Percentiles rank a stretch among this genome's conserved stretches.
phyloP scores from a whole-genome alignment of 2,113 vertebrate genomes.

The Perca flavescens region DNA sequence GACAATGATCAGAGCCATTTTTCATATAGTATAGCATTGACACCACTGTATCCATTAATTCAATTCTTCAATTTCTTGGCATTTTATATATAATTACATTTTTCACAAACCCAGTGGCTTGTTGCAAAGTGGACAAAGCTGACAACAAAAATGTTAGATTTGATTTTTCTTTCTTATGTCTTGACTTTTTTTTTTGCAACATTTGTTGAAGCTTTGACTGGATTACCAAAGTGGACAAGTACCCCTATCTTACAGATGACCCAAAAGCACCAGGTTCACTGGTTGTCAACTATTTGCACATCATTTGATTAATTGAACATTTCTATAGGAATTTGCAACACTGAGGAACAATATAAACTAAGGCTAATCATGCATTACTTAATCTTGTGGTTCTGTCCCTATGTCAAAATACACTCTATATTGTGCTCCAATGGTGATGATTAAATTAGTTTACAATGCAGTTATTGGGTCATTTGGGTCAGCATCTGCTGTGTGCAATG shows the following conservation, averaged over 20 bases:
- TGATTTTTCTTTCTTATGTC: too few relatives aligned
- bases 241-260: not conserved
- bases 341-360: not conserved
- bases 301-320: not conserved
- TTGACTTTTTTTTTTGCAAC: too few relatives aligned
- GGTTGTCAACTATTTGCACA: not conserved
- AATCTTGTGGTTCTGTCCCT: not conserved
- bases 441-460: not conserved
- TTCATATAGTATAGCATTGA: not conserved
- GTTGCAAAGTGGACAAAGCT: too few relatives aligned
- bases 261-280: not conserved
- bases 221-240: not conserved
- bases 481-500: not conserved
- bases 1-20: not conserved
- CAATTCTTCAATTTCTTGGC: too few relatives aligned
- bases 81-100: not conserved
- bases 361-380: not conserved
- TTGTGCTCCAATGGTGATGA: not conserved
- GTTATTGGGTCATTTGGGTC: not conserved
- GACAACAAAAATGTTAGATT: too few relatives aligned
- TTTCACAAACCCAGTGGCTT: too few relatives aligned
- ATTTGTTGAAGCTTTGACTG: not conserved
- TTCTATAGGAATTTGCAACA: not conserved
- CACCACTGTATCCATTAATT: not conserved
- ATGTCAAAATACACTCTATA: not conserved